phyloP scores from a whole-genome alignment of 2,113 vertebrate species.

The Cygnus atratus region DNA sequence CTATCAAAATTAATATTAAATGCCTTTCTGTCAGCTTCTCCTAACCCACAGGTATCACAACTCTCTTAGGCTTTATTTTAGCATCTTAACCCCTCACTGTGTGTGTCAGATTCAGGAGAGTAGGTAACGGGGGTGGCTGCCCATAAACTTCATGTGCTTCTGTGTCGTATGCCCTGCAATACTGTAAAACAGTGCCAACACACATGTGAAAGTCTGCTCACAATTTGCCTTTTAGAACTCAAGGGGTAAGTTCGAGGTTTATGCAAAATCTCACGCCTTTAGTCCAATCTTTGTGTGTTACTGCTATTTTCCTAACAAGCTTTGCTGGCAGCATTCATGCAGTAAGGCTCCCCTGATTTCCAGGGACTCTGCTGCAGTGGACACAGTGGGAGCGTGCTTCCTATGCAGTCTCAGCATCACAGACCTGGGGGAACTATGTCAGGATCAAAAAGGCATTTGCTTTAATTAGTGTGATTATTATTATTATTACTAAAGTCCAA shows the following conservation, averaged over 20 bases:
- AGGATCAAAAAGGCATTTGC: neutral
- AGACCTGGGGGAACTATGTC: neutral
- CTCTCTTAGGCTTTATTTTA: neutral
- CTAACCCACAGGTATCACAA: neutral
- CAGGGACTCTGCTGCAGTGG: neutral
- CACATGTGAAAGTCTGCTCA: neutral
- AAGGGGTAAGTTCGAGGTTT: neutral
- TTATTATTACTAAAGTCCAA: neutral
- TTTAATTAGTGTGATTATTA: neutral
- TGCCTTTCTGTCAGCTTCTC: neutral
- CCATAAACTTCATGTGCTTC: neutral
- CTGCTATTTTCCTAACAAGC: rapidly evolving
- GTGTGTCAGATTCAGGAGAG: neutral
- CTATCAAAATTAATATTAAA: neutral
- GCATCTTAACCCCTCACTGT: neutral
- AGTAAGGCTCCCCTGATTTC: neutral
- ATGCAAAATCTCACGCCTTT: neutral
- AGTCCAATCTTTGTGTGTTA: neutral
- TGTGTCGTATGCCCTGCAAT: rapidly evolving
- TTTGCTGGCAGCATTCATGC: neutral
- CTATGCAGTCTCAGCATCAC: neutral
- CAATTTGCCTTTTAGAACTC: neutral
- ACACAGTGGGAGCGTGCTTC: neutral
- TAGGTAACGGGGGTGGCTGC: neutral
- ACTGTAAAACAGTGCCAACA: neutral